These are phyloP conservation scores for Mus minutoides DNA, from an alignment of 2,797 vertebrate genomes.

Conservation along the genomic window DNA sequence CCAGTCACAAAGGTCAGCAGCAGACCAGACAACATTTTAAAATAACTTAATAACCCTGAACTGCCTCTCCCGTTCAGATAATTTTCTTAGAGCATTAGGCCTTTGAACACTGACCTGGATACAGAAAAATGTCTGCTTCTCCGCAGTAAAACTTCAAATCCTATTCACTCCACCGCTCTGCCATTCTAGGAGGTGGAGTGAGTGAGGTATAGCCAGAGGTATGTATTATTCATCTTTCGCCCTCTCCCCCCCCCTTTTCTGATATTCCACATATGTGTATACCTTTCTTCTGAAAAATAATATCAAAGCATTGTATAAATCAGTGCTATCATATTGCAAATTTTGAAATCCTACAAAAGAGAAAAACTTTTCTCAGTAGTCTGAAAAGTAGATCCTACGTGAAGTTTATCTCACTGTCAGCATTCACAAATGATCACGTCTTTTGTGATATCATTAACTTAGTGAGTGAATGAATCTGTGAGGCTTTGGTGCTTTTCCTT, in stretches of 20 bases:
- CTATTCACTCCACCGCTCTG: conserved; percentile 29
- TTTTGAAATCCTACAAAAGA: conserved; percentile 6
- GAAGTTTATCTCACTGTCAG: conserved; percentile 36
- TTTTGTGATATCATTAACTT: conserved; percentile 67
- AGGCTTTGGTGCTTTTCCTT: background rate
- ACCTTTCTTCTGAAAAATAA: conserved; percentile 22
- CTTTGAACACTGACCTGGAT: conserved; percentile 76
- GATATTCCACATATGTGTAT: background rate
- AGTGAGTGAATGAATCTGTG: background rate
- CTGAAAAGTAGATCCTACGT: conserved; percentile 37
- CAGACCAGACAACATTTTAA: conserved; percentile 70
- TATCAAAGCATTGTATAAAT: background rate
- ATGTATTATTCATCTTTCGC: background rate
- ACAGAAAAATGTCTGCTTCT: conserved; percentile 68
- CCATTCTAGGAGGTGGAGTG: background rate
- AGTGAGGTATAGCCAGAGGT: background rate
- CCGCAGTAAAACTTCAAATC: conserved; percentile 68
- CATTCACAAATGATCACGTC: background rate
- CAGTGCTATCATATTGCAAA: conserved; percentile 2
- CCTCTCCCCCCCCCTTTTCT: background rate
- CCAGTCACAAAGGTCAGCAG: conserved; percentile 69
- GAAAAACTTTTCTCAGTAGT: conserved; percentile 17
- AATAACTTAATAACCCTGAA: conserved; percentile 76
- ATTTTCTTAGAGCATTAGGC: conserved; percentile 68
- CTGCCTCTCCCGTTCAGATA: conserved; percentile 67